Percentiles rank a stretch among this genome's conserved stretches.
Evolutionary conservation across 2,888 invertebrate species (phyloP).

Genomic region (Lasioglossum vierecki): DNA sequence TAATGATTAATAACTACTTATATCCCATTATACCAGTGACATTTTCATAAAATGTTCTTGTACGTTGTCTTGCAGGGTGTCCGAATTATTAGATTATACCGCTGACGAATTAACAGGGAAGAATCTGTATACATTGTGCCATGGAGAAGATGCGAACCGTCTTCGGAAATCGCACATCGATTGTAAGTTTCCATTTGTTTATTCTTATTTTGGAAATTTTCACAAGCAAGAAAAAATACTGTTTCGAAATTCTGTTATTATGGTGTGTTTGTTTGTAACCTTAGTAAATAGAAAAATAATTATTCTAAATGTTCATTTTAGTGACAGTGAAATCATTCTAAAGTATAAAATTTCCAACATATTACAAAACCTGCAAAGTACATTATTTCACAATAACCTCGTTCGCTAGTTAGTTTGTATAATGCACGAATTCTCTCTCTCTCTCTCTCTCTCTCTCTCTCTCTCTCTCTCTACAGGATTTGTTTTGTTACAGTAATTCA

Average conservation of each 20-base stretch:
- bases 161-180: conserved; percentile 97
- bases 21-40: conserved; percentile 5
- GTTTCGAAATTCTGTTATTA: background rate
- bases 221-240: background rate
- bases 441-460: no score
- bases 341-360: background rate
- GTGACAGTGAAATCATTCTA: background rate
- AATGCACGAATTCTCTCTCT: background rate
- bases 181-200: conserved; percentile 89
- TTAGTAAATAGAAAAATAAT: background rate
- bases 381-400: background rate
- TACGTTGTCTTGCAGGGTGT: conserved; percentile 87
- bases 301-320: background rate
- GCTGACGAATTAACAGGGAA: conserved; percentile 97
- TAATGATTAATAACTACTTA: background rate
- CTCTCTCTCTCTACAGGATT: no score
- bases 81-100: conserved; percentile 96
- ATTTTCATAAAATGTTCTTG: conserved; percentile 44
- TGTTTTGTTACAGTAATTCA: conserved; percentile 90
- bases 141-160: conserved; percentile 97
- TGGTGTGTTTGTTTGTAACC: background rate
- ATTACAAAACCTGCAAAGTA: background rate
- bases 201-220: background rate
- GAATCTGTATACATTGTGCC: conserved; percentile 96
- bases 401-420: background rate